phyloP scores from a whole-genome alignment of 2,113 vertebrate species.

The Eretmochelys imbricata region DNA sequence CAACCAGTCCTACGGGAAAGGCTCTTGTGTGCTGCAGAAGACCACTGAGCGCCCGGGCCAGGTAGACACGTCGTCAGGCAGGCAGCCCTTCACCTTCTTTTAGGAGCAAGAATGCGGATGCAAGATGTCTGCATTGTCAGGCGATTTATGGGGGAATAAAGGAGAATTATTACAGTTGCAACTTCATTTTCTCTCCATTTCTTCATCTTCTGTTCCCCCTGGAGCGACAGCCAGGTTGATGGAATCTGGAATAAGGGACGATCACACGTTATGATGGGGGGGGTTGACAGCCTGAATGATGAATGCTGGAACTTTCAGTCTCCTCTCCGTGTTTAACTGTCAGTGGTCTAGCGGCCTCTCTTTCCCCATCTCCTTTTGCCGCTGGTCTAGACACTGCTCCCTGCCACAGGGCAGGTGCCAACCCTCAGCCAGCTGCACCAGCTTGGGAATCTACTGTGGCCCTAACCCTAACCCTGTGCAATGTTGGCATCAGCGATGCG shows the following conservation, averaged over 20 bases:
- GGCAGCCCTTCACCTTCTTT: background rate
- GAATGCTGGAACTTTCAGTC: background rate
- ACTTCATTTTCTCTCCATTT: background rate
- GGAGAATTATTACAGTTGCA: background rate
- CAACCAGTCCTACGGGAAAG: background rate
- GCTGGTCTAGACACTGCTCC: background rate
- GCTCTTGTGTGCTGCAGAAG: background rate
- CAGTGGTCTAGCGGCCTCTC: background rate
- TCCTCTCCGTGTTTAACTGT: background rate
- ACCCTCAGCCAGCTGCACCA: too few relatives aligned
- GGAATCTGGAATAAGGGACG: background rate
- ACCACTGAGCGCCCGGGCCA: background rate
- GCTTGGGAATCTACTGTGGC: background rate
- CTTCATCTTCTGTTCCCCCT: background rate
- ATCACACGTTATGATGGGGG: background rate
- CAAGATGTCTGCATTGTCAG: background rate
- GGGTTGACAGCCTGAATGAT: background rate
- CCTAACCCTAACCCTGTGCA: background rate
- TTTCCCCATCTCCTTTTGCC: background rate
- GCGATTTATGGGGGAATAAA: background rate
- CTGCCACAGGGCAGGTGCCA: background rate
- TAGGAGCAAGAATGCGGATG: background rate
- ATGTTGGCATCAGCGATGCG: background rate
- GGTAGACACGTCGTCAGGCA: background rate
- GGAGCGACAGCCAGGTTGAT: background rate